Evolutionary conservation across 1,140 invertebrate genomes (phyloP), one percentile per base, ranked within the genome.

Genomic region (Heliconius himera): DNA sequence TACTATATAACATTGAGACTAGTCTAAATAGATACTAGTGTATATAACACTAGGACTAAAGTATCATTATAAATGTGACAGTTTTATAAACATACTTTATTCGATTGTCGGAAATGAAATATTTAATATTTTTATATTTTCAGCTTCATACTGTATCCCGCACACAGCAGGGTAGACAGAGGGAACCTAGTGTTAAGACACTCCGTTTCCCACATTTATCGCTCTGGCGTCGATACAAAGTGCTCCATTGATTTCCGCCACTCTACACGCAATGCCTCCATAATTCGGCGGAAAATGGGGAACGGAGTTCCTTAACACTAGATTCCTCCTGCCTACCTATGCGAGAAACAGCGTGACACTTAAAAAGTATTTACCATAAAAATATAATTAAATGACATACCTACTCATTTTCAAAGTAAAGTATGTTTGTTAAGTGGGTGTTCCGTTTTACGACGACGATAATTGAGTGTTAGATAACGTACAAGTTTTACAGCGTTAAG

Each of bases 381-480:
- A 51, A 20, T 51, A 5, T 20, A 51, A 51, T 8, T 20, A 51
- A 51, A 5, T 20, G 8, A 51, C 49, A 20, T 51, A 18, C 18
- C 49, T 20, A 20, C 18, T 29, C 3, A 66, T 29, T 26, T 66
- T 66, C 60, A 11, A 29, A 60, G 16, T 26, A 66, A 66, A 11
- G 3, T 29, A 11, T 66, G 60, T 46, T 46, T 46, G 41, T 66
- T 66, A 66, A 66, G 60, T 66, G 60, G 26, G 60, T 66, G 60
- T 29, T 29, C 26, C 60, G 60, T 66, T 66, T 66, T 29, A 29
- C 60, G 26, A 29, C 22, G 16, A 66, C 6, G 60, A 66, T 66
- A 66, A 66, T 66, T 66, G 60, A 66, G 60, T 66, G 60, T 66
- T 66, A 29, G 26, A 66, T 66, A 66, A 66, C 26, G 22, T 66